Conservation (phyloP, 2,797 vertebrate genomes). For the Syngnathus acus region DNA sequence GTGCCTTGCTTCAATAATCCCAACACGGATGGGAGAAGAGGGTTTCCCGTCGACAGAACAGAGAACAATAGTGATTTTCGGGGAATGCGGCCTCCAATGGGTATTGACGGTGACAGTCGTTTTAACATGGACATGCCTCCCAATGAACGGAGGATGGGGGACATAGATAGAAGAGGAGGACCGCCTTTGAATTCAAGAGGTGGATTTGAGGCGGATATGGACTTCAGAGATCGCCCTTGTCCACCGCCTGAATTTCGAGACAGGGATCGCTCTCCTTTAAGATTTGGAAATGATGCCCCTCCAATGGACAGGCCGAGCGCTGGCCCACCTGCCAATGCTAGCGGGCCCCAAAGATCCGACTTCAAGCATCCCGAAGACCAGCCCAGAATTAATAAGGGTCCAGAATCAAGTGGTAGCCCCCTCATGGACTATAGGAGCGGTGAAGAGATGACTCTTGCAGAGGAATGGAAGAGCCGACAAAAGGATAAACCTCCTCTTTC, state of each 20-base stretch:
- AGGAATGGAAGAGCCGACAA: conserved; percentile 75
- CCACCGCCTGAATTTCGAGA: conserved; percentile 74
- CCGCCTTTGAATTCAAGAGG: conserved; percentile 63
- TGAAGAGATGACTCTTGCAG: conserved; percentile 69
- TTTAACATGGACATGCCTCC: conserved; percentile 61
- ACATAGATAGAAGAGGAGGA: conserved; percentile 64
- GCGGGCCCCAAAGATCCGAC: conserved; percentile 64
- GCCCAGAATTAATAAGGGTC: conserved; percentile 49
- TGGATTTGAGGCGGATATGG: conserved; percentile 74
- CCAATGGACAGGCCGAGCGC: conserved; percentile 73
- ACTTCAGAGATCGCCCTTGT: conserved; percentile 80
- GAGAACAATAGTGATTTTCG: conserved; percentile 66
- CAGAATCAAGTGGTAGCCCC: conserved; percentile 47
- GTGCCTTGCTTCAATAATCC: conserved; percentile 70
- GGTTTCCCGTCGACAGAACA: conserved; percentile 58
- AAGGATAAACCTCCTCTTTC: conserved; percentile 65
- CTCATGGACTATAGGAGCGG: conserved; percentile 64
- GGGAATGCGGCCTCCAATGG: conserved; percentile 70
- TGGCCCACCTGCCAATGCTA: conserved; percentile 68
- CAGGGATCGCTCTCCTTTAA: conserved; percentile 78
- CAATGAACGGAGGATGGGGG: conserved; percentile 61
- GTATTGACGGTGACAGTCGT: conserved; percentile 45
- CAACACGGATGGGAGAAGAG: conserved; percentile 64
- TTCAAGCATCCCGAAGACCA: conserved; percentile 43
- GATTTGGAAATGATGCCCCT: conserved; percentile 76